phyloP scores from a whole-genome alignment of 2,113 vertebrate species.

The Alethe castanea region DNA sequence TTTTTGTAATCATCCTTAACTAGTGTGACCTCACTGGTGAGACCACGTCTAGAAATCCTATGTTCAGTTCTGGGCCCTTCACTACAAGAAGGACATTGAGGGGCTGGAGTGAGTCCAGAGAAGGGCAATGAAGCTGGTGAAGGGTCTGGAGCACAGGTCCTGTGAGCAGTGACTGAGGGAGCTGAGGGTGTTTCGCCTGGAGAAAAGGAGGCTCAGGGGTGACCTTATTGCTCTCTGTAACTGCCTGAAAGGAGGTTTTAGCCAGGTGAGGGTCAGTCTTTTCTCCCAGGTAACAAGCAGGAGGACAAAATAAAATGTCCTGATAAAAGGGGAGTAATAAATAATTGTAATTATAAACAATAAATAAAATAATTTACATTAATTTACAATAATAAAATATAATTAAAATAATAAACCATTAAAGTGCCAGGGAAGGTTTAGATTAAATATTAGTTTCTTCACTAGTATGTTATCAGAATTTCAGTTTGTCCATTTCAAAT shows the following conservation, averaged over 20 bases:
- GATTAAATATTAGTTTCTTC: not conserved
- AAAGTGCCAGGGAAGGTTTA: not conserved
- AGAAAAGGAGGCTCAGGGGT: not conserved
- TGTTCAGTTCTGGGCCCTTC: rapidly evolving
- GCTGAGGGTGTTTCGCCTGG: not conserved
- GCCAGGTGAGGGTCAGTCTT: not conserved
- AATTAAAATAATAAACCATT: not conserved
- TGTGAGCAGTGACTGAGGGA: not conserved
- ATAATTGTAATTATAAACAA: not conserved
- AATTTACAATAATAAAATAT: not conserved
- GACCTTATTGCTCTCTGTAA: not conserved
- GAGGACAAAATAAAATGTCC: not conserved
- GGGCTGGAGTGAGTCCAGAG: rapidly evolving
- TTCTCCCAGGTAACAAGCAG: not conserved
- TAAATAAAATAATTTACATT: not conserved
- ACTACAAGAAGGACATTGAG: not conserved
- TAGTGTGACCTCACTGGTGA: not conserved
- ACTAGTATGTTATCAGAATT: not conserved
- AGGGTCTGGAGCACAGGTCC: not conserved
- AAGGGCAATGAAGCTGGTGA: rapidly evolving
- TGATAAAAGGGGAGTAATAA: not conserved
- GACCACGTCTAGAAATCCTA: not conserved
- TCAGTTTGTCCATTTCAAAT: not conserved
- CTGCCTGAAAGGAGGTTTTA: not conserved
- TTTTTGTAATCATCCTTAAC: not conserved